A percentile compares a stretch with the other conserved stretches of the same genome.
Evolutionary conservation across 2,888 invertebrate species (phyloP).

Genomic region (Lysandra coridon): DNA sequence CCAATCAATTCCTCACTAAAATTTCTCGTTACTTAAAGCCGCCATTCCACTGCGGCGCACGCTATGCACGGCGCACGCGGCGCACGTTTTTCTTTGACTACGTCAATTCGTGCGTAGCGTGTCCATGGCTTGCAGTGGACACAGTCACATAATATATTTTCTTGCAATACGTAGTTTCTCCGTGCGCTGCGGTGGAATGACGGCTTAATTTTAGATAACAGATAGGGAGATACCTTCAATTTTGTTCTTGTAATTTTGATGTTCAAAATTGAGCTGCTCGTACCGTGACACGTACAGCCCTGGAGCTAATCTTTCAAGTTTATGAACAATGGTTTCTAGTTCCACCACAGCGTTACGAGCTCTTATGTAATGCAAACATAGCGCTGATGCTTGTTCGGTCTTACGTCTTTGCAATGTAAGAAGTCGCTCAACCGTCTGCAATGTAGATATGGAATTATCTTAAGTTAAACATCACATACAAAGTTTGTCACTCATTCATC

Average conservation of each 20-base stretch:
- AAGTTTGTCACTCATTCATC: background rate
- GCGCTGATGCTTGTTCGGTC: constrained; percentile 60
- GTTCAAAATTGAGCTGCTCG: constrained; percentile 66
- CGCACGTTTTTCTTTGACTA: no score
- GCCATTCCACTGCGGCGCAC: no score
- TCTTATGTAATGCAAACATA: constrained; percentile 65
- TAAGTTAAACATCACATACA: background rate
- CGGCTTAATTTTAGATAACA: background rate
- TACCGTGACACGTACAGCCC: constrained; percentile 71
- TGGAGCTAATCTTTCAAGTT: constrained; percentile 67
- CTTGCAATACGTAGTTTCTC: no score
- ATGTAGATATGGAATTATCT: constrained; percentile 15
- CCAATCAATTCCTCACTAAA: no score
- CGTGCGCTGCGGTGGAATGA: no score
- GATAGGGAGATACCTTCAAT: constrained; percentile 62
- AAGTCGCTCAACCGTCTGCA: constrained; percentile 64
- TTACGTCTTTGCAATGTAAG: constrained; percentile 65
- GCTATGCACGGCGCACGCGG: no score
- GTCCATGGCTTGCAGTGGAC: no score
- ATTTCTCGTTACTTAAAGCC: no score
- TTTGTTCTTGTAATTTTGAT: constrained; percentile 65
- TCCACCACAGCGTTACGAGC: constrained; percentile 68
- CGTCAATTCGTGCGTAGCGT: no score
- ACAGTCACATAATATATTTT: no score
- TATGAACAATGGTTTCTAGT: constrained; percentile 59